phyloP scores from a whole-genome alignment of 2,113 vertebrate species.

The Xiphorhynchus elegans region DNA sequence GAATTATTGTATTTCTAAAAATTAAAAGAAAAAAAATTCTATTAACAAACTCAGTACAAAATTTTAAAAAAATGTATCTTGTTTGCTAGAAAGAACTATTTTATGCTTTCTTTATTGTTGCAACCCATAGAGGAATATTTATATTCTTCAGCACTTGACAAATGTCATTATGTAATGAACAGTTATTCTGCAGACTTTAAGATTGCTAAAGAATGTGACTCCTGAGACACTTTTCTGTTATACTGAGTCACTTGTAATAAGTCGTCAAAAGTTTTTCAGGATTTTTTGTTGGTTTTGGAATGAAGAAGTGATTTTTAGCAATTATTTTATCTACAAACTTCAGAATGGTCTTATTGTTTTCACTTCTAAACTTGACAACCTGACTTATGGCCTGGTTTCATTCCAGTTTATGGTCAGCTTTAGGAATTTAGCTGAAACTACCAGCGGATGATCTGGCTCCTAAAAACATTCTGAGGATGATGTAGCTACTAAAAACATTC shows the following conservation, averaged over 20 bases:
- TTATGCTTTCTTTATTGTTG: not conserved
- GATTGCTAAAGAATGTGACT: not conserved
- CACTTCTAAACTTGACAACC: not conserved
- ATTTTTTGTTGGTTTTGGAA: not conserved
- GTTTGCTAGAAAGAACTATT: not conserved
- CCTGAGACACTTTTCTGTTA: not conserved
- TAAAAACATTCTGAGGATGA: not conserved
- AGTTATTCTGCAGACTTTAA: not conserved
- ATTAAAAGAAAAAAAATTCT: not conserved
- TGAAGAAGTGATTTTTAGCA: not conserved
- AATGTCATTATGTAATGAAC: not conserved
- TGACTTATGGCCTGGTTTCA: not conserved
- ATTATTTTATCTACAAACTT: not conserved
- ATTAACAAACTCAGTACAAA: not conserved
- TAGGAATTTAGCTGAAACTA: not conserved
- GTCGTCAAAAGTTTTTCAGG: not conserved
- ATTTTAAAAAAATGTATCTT: not conserved
- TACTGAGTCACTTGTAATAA: not conserved
- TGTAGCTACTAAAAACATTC: not conserved
- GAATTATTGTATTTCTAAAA: not conserved
- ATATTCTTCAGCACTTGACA: not conserved
- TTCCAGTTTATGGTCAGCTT: not conserved
- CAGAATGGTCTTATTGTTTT: not conserved
- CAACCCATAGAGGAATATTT: not conserved
- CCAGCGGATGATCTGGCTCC: not conserved